phyloP scores from a whole-genome alignment of 2,797 vertebrate genomes.

The Hapalemur alaotrensis region DNA sequence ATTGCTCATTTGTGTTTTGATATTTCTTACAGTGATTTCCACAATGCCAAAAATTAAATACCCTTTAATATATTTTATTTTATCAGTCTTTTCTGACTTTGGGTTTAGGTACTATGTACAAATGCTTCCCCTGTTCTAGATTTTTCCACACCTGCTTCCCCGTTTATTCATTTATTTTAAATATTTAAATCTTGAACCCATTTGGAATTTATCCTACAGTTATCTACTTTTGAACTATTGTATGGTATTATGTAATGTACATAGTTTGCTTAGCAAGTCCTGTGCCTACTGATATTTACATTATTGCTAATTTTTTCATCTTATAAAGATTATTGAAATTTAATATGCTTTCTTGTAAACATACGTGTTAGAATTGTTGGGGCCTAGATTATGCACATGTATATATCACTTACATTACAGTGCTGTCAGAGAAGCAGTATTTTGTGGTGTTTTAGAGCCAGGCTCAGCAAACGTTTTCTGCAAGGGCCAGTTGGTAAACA shows the following conservation, averaged over 20 bases:
- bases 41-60: background rate
- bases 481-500: background rate
- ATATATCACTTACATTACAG: background rate
- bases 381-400: too few relatives aligned
- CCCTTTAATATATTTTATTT: slow-evolving; percentile 9
- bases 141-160: background rate
- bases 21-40: background rate
- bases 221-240: background rate
- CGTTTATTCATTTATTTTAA: slow-evolving; percentile 5
- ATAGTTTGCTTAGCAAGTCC: background rate
- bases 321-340: background rate
- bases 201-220: background rate
- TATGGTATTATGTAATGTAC: background rate
- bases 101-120: background rate
- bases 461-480: background rate
- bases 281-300: background rate
- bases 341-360: background rate
- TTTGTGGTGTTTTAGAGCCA: background rate
- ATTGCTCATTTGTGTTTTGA: background rate
- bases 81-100: background rate
- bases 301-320: background rate
- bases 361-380: background rate
- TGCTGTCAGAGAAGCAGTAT: background rate
- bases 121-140: background rate
- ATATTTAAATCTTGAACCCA: background rate